Evolutionary conservation across 2,888 invertebrate genomes (phyloP), one percentile per base, ranked within the genome.

Genomic region (Cryptosula pallasiana): DNA sequence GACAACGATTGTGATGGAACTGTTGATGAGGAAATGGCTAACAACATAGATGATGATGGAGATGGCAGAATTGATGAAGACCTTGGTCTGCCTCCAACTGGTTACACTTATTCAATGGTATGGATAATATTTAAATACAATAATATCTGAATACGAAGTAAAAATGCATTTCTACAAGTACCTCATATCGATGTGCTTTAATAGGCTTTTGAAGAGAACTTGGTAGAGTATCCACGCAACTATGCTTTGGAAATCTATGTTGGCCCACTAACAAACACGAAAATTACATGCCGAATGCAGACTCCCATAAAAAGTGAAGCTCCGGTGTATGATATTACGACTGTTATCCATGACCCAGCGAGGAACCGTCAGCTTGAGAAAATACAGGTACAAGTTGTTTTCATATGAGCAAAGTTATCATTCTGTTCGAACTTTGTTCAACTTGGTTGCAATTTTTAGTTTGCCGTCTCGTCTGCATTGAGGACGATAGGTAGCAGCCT

Each of bases 1-100:
- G 70, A 70, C 32, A 70, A 70, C 29, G 70, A 70, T 32, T 70
- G 70, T 29, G 70, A 70, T 54, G 36, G 45, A 25, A 36, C 1
- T 3, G 25, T 36, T 23, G 70, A 70, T 54, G 70, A 70, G 32
- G 70, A 70, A 32, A 3, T 70, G 32, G 2, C 16, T 29, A 54
- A 70, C 29, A 45, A 45, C 1, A 29, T 70, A 3, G 70, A 70
- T 70, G 55, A 70, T 29, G 70, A 70, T 32, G 36, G 55, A 2
- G 70, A 70, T 54, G n/a, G 13, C 13, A 23, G 3, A 5, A 23
- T 70, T 9, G 70, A 70, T 54, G 70, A 70, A 29, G 70, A 70
- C 25, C n/a, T 29, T 16, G 45, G 35, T 5, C 5, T 23, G 3
- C 32, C 32, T 27, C 63, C 63, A 25, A 13, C n/a, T 27, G 63